Base-by-base conservation (phyloP, 2,113 vertebrate species). In the Petromus typicus region DNA sequence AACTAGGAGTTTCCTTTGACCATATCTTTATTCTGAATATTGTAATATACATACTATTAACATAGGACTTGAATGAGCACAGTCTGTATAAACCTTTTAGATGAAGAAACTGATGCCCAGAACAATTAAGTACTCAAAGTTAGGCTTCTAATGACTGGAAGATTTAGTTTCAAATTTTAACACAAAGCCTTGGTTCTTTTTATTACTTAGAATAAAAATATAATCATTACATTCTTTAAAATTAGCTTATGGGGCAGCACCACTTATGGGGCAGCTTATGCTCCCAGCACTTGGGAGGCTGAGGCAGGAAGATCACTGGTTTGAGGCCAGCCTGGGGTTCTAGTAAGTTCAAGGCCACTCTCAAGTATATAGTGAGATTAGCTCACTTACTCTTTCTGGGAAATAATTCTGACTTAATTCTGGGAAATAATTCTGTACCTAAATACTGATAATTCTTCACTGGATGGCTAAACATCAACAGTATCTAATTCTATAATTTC, bases 51-150 rank as follows among this genome's bases (percentile, higher is more conserved):
- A 48, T 48, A 76, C 43, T 45, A 48, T 17, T 71, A 71, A 37
- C 67, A 14, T 12, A 32, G 16, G 25, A 18, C 73, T 25, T 76
- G 20, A 43, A 73, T 27, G 23, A 43, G 67, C 17, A 69, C 13
- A 3, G 6, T 75, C 43, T 7, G 7, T 30, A 63, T 5, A 56
- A 45, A 59, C 37, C 84, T 95, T 73, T 61, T 80, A 76, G 67
- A 88, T 69, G 32, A 45, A 95, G 37, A 40, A 96, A 86, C 14
- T 89, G 56, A 90, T 34, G n/a, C 71, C 93, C 64, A 66, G 43
- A 89, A 34, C 37, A 73, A 12, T 37, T 59, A 66, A 2, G 5
- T 75, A 51, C 56, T 63, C 73, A 10, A 90, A 78, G 12, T 75
- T 30, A 64, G 18, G 69, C 20, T 86, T 43, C 20, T 34, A 89